Evolutionary conservation across 2,888 invertebrate species (phyloP), one percentile per base, ranked within the genome.

Genomic region (Nephrotoma flavescens): DNA sequence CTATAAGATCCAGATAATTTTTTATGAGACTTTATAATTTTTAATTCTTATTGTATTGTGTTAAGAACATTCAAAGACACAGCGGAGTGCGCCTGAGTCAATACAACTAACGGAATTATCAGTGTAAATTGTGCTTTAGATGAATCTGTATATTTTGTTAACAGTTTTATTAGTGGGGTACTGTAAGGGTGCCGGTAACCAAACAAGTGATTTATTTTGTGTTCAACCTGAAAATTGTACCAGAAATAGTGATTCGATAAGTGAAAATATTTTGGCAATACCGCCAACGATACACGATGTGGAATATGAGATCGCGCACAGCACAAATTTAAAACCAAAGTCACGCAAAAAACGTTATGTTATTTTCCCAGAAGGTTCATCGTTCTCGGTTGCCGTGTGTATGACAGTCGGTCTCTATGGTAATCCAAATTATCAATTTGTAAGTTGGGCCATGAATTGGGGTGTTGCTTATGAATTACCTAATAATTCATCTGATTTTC

Each of bases 401-500:
- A 89, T 94, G 91, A 94, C 94, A 42, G 92, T 94, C 11, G 94
- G 94, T 87, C 89, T 93, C 45, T 92, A 93, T 83, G 94, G 94
- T 6, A 93, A 93, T 89, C 94, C 94, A 0, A 91, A 93, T 0
- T 92, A 92, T 0, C 93, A 93, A 3, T 93, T 93, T 86, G 93
- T 94, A 89, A 94, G 94, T 9, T 94, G 94, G 89, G 94, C 94
- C 0, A 90, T 95, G 15, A 95, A 95, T 90, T 95, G 95, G 95
- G 95, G 95, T 85, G 94, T 95, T 52, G 94, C 95, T 0, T 95
- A 95, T 87, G 92, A 94, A 87, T 89, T 94, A 86, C 94, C 94
- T 0, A 94, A 94, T 88, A 91, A 92, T 19, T 93, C 93, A 0
- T 7, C 19, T n/a, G 41, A 44, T 42, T 45, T 42, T 87, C 89